Evolutionary conservation across 2,888 invertebrate species (phyloP), one percentile per base, ranked within the genome.

Genomic region (Calameuta pallipes): DNA sequence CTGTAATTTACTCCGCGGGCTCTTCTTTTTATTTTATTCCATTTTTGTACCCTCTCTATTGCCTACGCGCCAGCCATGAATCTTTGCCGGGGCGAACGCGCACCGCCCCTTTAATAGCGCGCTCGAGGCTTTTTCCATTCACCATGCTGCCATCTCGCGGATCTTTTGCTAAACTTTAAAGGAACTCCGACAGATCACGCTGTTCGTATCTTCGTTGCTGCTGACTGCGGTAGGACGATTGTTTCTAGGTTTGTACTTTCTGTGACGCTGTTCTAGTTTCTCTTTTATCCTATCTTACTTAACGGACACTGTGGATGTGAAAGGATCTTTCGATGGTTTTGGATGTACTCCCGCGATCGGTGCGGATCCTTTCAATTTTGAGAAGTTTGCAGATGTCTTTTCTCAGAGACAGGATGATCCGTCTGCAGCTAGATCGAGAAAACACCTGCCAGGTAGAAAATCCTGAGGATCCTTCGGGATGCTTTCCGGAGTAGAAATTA

Each of bases 71-170:
- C 91, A 90, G 92, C 92, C 91, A 92, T 92, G 91, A 91, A 91
- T 90, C 91, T 90, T 88, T 84, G 86, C 88, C 86, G 88, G 87
- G 83, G 87, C 89, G 83, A 84, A 83, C 80, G 83, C 87, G 87
- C 88, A 84, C 90, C 92, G 91, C 91, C 91, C 91, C 89, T 89
- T 91, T 91, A 92, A 92, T 91, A 89, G 94, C 93, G 89, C 89
- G 89, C 86, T 87, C 87, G 85, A 84, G 87, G 85, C 87, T 89
- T 92, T 91, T 89, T 91, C 85, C 85, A 93, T 87, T 85, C 87
- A 86, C 82, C 74, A 84, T 90, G 88, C 85, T 83, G 88, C 90
- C 90, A 90, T 90, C 90, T 90, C 83, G 83, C 84, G 85, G 83
- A 75, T 56, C 41, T 56, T 56, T 23, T 11, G 71, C 15, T 71